Conservation (phyloP, 2,888 invertebrate species). For the Hemicrepidius hirtus region DNA sequence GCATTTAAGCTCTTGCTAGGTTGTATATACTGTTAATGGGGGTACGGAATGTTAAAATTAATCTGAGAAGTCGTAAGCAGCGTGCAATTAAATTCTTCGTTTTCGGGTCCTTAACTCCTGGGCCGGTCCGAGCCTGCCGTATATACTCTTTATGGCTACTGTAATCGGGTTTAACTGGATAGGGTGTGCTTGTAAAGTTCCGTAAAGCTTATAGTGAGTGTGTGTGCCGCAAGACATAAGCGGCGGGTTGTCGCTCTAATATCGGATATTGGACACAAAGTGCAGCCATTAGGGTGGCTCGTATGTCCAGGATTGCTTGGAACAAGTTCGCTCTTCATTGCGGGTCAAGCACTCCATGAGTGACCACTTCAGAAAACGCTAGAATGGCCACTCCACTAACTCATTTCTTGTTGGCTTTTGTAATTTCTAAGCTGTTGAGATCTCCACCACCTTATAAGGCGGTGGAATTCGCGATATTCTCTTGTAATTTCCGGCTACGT, state of each 20-base stretch:
- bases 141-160: conserved; percentile 38
- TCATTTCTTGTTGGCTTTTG: conserved; percentile 54
- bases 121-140: conserved; percentile 14
- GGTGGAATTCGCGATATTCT: conserved; percentile 36
- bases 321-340: conserved; percentile 57
- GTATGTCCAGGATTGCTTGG: conserved; percentile 54
- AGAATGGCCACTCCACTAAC: conserved; percentile 51
- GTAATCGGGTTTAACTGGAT: conserved; percentile 47
- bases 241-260: conserved; percentile 57
- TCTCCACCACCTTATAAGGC: conserved; percentile 34
- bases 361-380: conserved; percentile 47
- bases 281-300: conserved; percentile 59
- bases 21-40: conserved; percentile 15
- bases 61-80: conserved; percentile 18
- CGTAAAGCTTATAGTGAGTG: conserved; percentile 46
- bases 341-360: conserved; percentile 55
- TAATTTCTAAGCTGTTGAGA: conserved; percentile 45
- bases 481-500: conserved; percentile 20
- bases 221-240: conserved; percentile 46
- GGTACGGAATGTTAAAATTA: conserved; percentile 24
- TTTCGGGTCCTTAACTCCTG: neutral
- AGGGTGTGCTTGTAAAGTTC: conserved; percentile 45
- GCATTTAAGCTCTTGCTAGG: conserved; percentile 5
- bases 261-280: conserved; percentile 62
- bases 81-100: conserved; percentile 34